These are phyloP conservation scores for Hemitrygon akajei DNA, from an alignment of 2,797 vertebrate species.

Conservation along the genomic window DNA sequence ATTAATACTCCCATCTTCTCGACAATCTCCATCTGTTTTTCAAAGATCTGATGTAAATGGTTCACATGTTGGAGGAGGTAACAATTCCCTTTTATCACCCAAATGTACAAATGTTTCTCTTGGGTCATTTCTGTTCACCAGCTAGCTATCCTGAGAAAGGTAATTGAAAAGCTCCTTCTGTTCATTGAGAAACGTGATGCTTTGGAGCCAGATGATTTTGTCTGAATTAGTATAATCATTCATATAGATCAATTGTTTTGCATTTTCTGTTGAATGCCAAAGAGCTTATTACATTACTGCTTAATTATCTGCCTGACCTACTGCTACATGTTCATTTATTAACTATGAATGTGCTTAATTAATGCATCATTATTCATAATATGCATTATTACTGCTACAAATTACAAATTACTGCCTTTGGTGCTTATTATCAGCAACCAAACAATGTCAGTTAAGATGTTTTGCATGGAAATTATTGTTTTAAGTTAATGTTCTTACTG, in stretches of 20 bases:
- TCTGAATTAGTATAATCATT: not conserved
- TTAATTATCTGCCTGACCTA: not conserved
- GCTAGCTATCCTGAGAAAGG: not conserved
- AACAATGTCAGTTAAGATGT: not conserved
- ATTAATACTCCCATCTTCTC: not conserved
- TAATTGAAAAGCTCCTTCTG: slow-evolving; percentile 2
- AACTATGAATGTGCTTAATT: not conserved
- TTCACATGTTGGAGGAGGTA: not conserved
- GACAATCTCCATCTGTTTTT: not conserved
- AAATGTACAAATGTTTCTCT: not conserved
- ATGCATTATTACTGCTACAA: not conserved
- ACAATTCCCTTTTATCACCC: not conserved
- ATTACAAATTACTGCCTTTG: not conserved
- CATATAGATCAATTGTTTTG: not conserved
- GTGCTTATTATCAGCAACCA: not conserved
- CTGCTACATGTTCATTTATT: not conserved
- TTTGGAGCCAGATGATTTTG: not conserved
- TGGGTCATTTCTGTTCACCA: not conserved
- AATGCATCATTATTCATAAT: slow-evolving; percentile 8
- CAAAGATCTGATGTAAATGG: not conserved
- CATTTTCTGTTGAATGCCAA: not conserved
- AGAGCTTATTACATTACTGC: not conserved
- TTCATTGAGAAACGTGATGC: not conserved
- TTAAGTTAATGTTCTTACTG: not conserved
- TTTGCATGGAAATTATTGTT: slow-evolving; percentile 9